Base-by-base conservation (phyloP, 2,888 invertebrate species). In the Biston betularia region DNA sequence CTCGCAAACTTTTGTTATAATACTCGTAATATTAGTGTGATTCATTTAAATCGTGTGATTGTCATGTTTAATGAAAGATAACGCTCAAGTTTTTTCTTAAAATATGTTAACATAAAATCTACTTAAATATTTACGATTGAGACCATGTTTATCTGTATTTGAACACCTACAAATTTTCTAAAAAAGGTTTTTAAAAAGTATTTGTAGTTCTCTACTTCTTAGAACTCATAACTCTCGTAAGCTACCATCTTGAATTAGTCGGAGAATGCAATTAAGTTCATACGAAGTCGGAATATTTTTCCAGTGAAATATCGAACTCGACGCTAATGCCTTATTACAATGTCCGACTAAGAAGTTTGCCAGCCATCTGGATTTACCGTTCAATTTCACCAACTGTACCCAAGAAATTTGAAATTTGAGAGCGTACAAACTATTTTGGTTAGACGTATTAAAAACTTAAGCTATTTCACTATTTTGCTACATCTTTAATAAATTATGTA, bases 291-390 rank as follows among this genome's bases (percentile, higher is more conserved):
- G 49, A 46, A 59, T 54, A 62, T 72, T 69, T 70, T 69, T 68
- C 63, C 60, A 63, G 63, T 71, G 67, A 72, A 72, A 70, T 74
- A 74, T 72, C 63, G 72, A 59, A 70, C 60, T 68, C 69, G 66
- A 72, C 72, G 64, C 70, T 72, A 74, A 74, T 74, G 71, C 67
- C 72, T 72, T 72, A 74, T 72, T 72, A 71, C 74, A 72, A 72
- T 72, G 72, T 72, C 70, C 56, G 67, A 69, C 63, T 56, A 69
- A 72, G 70, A 74, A 74, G 67, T 74, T 54, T 65, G 54, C 57
- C 63, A 63, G 58, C 71, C 72, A 61, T 72, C 74, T 71, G 74
- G 69, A 72, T 72, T 75, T 74, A 75, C 70, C 58, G 72, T 70
- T 74, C 66, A 75, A 75, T 72, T 75, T 71, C 66, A 68, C 60